Evolutionary conservation across 2,888 invertebrate species (phyloP), one percentile per base, ranked within the genome.

Genomic region (Alloscopus bannaensis): DNA sequence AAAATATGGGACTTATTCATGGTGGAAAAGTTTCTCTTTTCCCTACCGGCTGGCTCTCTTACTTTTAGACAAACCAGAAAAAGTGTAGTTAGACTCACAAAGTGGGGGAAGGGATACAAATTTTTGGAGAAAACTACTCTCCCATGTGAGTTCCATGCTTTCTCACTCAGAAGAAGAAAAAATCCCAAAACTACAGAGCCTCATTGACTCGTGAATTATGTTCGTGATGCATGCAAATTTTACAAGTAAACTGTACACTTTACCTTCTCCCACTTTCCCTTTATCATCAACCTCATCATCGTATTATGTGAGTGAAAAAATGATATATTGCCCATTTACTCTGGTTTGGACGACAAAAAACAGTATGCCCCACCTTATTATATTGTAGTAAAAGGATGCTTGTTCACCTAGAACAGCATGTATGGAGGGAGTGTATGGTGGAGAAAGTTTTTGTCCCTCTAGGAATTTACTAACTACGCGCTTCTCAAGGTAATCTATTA

Each of bases 281-380:
- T 64, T 40, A 40, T 47, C 47, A 65, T 52, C 47, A 29, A 24
- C 13, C 28, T 8, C 29, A 57, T 16, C 45, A 64, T 2, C 45
- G 45, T 13, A 45, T 64, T 29, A 26, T 29, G 28, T 29, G 26
- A 4, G 50, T n/a, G 47, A 28, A 70, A 70, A 59, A 59, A 59
- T 69, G 57, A 69, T 59, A 69, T 69, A 69, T 69, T 59, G 59
- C 24, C 18, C 55, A 59, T 70, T 29, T 59, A 3, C 68, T 68
- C 36, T 50, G n/a, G 4, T 45, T 3, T 45, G 36, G 8, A 8
- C 36, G 13, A 36, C 36, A 8, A 36, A 36, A 36, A 8, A 16
- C 4, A 45, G n/a, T 11, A 11, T 45, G 13, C 18, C 18, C 45
- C 45, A 18, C 8, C 36, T 13, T 36, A 16, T 45, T 45, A 18